These are phyloP conservation scores for Neomonachus schauinslandi DNA, from an alignment of 2,113 vertebrate genomes.

Conservation along the genomic window DNA sequence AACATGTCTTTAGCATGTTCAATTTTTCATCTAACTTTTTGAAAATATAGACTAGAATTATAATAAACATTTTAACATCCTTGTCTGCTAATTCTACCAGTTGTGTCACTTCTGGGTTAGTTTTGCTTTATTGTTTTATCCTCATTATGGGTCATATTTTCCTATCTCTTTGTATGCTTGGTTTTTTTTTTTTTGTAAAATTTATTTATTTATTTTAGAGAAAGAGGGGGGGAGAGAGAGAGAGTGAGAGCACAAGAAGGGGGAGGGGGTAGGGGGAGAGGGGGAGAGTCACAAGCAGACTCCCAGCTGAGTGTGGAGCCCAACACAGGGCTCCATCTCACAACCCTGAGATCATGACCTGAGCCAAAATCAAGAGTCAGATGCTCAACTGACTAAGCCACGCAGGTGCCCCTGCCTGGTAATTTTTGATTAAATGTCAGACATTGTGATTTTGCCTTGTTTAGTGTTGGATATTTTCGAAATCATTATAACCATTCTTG, in stretches of 20 bases:
- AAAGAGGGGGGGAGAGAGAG: background rate
- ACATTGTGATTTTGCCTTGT: background rate
- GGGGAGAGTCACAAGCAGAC: background rate
- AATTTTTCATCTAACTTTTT: constrained; percentile 23
- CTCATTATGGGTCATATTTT: background rate
- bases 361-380: background rate
- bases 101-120: background rate
- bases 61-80: background rate
- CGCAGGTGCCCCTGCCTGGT: background rate
- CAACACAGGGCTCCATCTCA: background rate
- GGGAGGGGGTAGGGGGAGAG: background rate
- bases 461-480: background rate
- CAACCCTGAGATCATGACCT: background rate
- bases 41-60: background rate
- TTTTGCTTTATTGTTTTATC: background rate
- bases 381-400: background rate
- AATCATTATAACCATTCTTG: background rate
- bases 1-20: background rate
- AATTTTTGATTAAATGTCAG: background rate
- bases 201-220: background rate
- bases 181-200: background rate
- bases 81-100: background rate
- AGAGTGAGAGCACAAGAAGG: background rate
- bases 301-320: background rate
- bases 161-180: background rate